A percentile compares a stretch with the other conserved stretches of the same genome.
Conservation (phyloP, 2,113 vertebrate species). For the Oxygymnocypris stewartii region DNA sequence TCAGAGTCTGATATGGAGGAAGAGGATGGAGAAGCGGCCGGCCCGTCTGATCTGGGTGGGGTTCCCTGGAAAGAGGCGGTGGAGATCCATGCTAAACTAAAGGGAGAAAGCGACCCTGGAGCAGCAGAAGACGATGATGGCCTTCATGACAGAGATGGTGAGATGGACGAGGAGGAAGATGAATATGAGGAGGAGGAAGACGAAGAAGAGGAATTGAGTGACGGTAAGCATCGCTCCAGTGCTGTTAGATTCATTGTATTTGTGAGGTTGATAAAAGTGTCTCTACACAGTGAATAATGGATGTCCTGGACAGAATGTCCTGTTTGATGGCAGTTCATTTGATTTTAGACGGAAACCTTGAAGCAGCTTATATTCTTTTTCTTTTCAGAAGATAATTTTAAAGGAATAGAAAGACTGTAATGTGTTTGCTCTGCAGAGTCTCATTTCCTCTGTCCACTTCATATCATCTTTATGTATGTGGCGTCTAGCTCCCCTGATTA, state of each 20-base stretch:
- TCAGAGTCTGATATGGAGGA: conserved; percentile 96
- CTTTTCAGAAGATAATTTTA: neutral
- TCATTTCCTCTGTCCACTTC: conserved; percentile 35
- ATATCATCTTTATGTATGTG: conserved; percentile 35
- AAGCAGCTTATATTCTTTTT: neutral
- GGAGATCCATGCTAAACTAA: conserved; percentile 85
- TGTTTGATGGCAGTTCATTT: neutral
- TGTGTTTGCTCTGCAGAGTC: conserved; percentile 16
- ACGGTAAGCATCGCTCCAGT: conserved; percentile 73
- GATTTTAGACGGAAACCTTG: neutral
- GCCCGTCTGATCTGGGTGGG: conserved; percentile 86
- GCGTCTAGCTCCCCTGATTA: conserved; percentile 1
- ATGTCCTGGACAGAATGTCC: conserved; percentile 5
- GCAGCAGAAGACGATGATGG: conserved; percentile 67
- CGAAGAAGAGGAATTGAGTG: conserved; percentile 78
- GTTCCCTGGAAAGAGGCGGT: conserved; percentile 94
- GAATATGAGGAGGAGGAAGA: conserved; percentile 42
- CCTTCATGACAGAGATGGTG: conserved; percentile 57
- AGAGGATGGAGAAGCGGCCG: conserved; percentile 67
- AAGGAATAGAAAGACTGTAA: neutral
- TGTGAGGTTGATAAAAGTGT: neutral
- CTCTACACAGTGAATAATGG: neutral
- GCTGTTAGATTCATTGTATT: neutral
- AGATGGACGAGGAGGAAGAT: conserved; percentile 64
- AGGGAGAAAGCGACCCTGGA: conserved; percentile 75